Conservation (phyloP, 1,140 invertebrate species). For the Prorops nasuta region DNA sequence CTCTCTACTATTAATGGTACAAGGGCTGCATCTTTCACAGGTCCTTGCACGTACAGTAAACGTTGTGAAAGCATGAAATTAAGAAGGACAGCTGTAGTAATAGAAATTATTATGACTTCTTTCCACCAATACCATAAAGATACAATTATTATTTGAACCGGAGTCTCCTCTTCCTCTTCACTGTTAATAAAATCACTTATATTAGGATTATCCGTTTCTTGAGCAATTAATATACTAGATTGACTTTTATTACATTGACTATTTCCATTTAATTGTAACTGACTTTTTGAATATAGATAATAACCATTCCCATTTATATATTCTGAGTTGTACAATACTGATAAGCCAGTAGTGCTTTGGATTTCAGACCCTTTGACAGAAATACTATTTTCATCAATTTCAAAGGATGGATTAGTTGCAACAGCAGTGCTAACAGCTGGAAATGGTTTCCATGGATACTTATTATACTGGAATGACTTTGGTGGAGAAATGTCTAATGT, state of each 20-base stretch:
- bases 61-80: slow-evolving; percentile 61
- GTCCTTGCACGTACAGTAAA: slow-evolving; percentile 31
- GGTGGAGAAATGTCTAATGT: slow-evolving; percentile 38
- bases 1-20: slow-evolving; percentile 47
- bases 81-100: slow-evolving; percentile 63
- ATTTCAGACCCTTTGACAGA: slow-evolving; percentile 28
- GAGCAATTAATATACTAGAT: too few species aligned
- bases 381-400: slow-evolving; percentile 16
- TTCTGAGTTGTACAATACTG: slow-evolving; percentile 68
- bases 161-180: slow-evolving; percentile 50
- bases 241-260: slow-evolving; percentile 33
- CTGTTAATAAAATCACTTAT: slow-evolving; percentile 1
- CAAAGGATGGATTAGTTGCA: too few species aligned
- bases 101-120: slow-evolving; percentile 70
- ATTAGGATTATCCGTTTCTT: background rate
- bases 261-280: slow-evolving; percentile 36
- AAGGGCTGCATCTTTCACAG: slow-evolving; percentile 31
- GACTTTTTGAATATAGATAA: slow-evolving; percentile 61
- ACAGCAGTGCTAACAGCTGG: slow-evolving; percentile 50
- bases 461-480: slow-evolving; percentile 22
- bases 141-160: slow-evolving; percentile 62
- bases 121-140: slow-evolving; percentile 84
- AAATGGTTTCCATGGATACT: slow-evolving; percentile 72
- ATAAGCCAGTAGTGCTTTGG: slow-evolving; percentile 59
- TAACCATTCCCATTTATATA: slow-evolving; percentile 73